These are phyloP conservation scores for Protonibea diacanthus DNA, from an alignment of 2,797 vertebrate species.

Conservation along the genomic window DNA sequence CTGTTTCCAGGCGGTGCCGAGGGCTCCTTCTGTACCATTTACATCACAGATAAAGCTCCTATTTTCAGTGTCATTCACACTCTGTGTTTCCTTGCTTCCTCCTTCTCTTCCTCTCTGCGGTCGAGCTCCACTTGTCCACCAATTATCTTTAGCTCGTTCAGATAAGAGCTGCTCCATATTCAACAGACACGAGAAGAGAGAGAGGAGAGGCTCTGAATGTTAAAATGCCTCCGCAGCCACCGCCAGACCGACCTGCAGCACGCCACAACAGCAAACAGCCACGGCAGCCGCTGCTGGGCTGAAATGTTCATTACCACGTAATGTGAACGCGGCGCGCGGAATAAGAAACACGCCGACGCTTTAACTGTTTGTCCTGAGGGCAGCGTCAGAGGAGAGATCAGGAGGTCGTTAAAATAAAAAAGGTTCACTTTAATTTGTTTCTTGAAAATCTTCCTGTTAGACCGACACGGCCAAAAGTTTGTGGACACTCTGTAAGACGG, in stretches of 20 bases:
- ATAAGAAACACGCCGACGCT: conserved; percentile 36
- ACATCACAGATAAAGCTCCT: conserved; percentile 40
- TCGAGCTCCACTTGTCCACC: conserved; percentile 72
- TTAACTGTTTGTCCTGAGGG: conserved; percentile 29
- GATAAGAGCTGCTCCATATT: conserved; percentile 77
- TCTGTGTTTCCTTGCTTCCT: conserved; percentile 6
- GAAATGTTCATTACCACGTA: conserved; percentile 61
- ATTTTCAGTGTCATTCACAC: conserved; percentile 21
- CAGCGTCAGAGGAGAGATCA: neutral
- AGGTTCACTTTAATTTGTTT: neutral
- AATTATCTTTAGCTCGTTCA: conserved; percentile 71
- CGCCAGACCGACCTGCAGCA: conserved; percentile 31
- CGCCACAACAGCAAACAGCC: conserved; percentile 44
- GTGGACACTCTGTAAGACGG: neutral
- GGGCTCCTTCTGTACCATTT: neutral
- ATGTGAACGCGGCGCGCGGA: conserved; percentile 31
- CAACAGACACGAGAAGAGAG: conserved; percentile 48
- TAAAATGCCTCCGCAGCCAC: conserved; percentile 52
- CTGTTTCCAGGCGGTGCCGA: too few species aligned
- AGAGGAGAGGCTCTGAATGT: conserved; percentile 61
- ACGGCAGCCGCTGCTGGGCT: conserved; percentile 46
- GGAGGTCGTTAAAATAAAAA: neutral
- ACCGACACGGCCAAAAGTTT: neutral
- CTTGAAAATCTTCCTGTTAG: neutral
- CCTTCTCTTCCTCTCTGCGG: conserved; percentile 33